Evolutionary conservation across 2,888 invertebrate genomes (phyloP).

Genomic region (Thera obeliscata): DNA sequence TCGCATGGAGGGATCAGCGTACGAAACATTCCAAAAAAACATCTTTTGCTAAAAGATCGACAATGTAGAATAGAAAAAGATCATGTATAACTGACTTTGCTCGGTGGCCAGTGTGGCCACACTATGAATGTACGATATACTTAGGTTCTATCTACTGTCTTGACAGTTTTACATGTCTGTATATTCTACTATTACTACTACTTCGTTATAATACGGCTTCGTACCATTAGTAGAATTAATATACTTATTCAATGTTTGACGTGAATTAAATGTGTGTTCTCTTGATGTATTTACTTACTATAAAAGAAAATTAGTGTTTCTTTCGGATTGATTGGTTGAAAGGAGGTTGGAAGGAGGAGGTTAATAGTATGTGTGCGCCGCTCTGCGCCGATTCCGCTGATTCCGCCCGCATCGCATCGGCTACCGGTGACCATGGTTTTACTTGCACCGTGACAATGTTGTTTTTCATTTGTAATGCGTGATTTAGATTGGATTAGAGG

Average conservation of each 20-base stretch:
- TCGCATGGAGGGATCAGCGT: slow-evolving; percentile 39
- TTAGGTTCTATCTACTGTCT: slow-evolving; percentile 43
- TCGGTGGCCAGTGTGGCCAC: slow-evolving; percentile 38
- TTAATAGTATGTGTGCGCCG: slow-evolving; percentile 21
- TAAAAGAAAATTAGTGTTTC: slow-evolving; percentile 33
- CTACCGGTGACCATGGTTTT: slow-evolving; percentile 31
- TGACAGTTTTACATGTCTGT: slow-evolving; percentile 42
- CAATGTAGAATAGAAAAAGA: slow-evolving; percentile 41
- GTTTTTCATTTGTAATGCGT: slow-evolving; percentile 76
- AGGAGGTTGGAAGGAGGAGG: slow-evolving; percentile 7
- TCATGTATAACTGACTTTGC: slow-evolving; percentile 33
- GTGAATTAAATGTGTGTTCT: slow-evolving; percentile 40
- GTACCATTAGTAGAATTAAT: slow-evolving; percentile 43
- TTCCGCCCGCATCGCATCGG: slow-evolving; percentile 25
- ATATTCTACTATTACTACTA: slow-evolving; percentile 22
- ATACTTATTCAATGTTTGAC: slow-evolving; percentile 43
- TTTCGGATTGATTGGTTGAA: slow-evolving; percentile 28
- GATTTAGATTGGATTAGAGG: slow-evolving; percentile 68
- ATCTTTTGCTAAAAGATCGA: slow-evolving; percentile 38
- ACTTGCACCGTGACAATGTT: slow-evolving; percentile 71
- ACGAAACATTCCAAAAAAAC: slow-evolving; percentile 45
- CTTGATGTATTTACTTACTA: slow-evolving; percentile 24
- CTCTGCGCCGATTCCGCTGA: slow-evolving; percentile 27
- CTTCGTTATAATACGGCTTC: slow-evolving; percentile 38
- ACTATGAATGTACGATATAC: slow-evolving; percentile 45